Evolutionary conservation across 2,888 invertebrate species (phyloP).

Genomic region (Torymus aiolomorphi): DNA sequence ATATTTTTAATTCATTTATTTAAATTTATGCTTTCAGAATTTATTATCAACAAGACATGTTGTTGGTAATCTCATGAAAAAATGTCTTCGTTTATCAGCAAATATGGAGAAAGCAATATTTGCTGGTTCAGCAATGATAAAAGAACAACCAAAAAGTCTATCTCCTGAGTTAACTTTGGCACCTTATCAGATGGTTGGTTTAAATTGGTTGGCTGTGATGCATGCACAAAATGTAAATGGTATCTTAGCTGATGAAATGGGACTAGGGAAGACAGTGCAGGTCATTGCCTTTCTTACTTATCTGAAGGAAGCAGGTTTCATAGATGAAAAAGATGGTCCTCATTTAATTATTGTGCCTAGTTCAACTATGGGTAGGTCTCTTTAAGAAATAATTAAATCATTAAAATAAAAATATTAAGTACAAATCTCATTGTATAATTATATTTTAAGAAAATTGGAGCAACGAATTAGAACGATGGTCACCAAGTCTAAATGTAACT

Average conservation of each 20-base stretch:
- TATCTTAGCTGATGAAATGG: slow-evolving; percentile 98
- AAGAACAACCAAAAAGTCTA: slow-evolving; percentile 85
- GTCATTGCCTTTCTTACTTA: slow-evolving; percentile 95
- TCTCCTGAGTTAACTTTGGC: slow-evolving; percentile 84
- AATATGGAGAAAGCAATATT: slow-evolving; percentile 89
- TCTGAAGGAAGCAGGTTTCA: slow-evolving; percentile 86
- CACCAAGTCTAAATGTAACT: slow-evolving; percentile 86
- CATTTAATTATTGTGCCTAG: slow-evolving; percentile 97
- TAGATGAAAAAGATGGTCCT: slow-evolving; percentile 80
- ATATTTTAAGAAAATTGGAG: slow-evolving; percentile 86
- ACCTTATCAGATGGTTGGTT: slow-evolving; percentile 90
- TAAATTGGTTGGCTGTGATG: slow-evolving; percentile 95
- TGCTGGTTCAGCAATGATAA: slow-evolving; percentile 83
- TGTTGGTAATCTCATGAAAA: slow-evolving; percentile 87
- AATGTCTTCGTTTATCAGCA: slow-evolving; percentile 88
- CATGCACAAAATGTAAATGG: slow-evolving; percentile 93
- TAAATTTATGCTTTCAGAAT: slow-evolving; percentile 70
- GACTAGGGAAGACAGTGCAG: slow-evolving; percentile 94
- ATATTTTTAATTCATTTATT: slow-evolving; percentile 7
- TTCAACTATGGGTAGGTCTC: slow-evolving; percentile 87
- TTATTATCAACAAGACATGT: slow-evolving; percentile 85
- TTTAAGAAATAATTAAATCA: slow-evolving; percentile 1
- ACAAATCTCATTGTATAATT: slow-evolving; percentile 29
- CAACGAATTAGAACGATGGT: slow-evolving; percentile 87
- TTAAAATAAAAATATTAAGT: slow-evolving; percentile 24